A percentile compares a stretch with the other conserved stretches of the same genome.
Conservation (phyloP, 2,113 vertebrate genomes). For the Chaetops frenatus region DNA sequence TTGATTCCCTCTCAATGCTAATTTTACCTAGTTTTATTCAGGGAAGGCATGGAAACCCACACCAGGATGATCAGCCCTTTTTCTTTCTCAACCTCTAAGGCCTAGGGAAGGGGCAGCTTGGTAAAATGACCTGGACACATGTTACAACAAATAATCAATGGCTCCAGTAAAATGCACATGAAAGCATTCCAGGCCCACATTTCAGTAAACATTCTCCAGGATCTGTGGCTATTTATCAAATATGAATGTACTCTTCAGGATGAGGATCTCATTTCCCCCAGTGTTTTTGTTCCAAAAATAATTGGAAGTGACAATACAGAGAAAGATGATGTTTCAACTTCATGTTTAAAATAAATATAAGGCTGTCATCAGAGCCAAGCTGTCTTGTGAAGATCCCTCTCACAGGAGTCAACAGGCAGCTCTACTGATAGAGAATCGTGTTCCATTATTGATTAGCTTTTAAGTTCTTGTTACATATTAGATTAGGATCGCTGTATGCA, state of each 20-base stretch:
- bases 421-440: constrained; percentile 55
- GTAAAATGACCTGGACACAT: not conserved
- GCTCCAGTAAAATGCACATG: not conserved
- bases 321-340: constrained; percentile 65
- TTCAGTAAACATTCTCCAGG: constrained; percentile 61
- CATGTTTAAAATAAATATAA: constrained; percentile 74
- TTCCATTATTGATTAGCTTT: constrained; percentile 77
- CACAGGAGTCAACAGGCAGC: constrained; percentile 43
- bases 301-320: constrained; percentile 73
- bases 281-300: constrained; percentile 63
- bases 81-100: not conserved
- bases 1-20: not conserved
- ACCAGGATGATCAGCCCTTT: not conserved
- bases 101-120: not conserved
- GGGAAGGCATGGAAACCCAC: not conserved
- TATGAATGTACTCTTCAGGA: constrained; percentile 63
- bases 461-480: constrained; percentile 73
- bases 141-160: constrained; percentile 41
- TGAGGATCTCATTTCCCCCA: constrained; percentile 42
- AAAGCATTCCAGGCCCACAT: constrained; percentile 39
- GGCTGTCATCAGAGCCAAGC: constrained; percentile 53
- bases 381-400: constrained; percentile 55
- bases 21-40: not conserved
- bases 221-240: constrained; percentile 70
- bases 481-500: constrained; percentile 62